Evolutionary conservation across 2,888 invertebrate genomes (phyloP), one percentile per base, ranked within the genome.

Genomic region (Phortica okadai): DNA sequence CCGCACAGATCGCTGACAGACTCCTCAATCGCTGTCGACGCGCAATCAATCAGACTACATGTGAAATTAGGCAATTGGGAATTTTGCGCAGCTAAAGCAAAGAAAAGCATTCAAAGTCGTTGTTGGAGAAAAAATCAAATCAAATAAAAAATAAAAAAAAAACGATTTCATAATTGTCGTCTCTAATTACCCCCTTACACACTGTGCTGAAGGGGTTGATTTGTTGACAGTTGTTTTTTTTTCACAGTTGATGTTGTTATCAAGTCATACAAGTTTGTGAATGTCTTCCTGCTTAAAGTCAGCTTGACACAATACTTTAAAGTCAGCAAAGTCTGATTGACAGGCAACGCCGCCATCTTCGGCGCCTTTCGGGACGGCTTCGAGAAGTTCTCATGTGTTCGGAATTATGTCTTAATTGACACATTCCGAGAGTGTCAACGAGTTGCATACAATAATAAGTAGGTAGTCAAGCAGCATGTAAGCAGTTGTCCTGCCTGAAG

Each of bases 401-500:
- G 76, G 87, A 85, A 85, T 87, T 87, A 88, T 85, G 81, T 81
- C 87, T 87, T 88, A 87, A 87, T 88, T 87, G 87, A 88, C 87
- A 88, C 84, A 81, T 81, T 54, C 16, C 21, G 70, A 33, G 54
- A 54, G 69, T 78, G 75, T 75, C 66, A 62, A 75, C 73, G 16
- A 72, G 69, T 33, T 72, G 54, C 70, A 56, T 54, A n/a, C n/a
- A n/a, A 56, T 44, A 44, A 44, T 69, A 69, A 69, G 69, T 69
- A 69, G 69, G 69, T 50, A 69, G 69, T 16, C 69, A 45, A 33
- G 14, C 14, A 14, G 42, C 66, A 14, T 66, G 42, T 66, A 66
- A 66, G 42, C 11, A 42, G 58, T 58, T n/a, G n/a, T 50, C 14
- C 10, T 50, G 50, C 14, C 2, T 11, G 50, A 59, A 59, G 59